Percentiles rank a stretch among this genome's conserved stretches.
Evolutionary conservation across 2,113 vertebrate genomes (phyloP).

Genomic region (Pollimyrus isidori): DNA sequence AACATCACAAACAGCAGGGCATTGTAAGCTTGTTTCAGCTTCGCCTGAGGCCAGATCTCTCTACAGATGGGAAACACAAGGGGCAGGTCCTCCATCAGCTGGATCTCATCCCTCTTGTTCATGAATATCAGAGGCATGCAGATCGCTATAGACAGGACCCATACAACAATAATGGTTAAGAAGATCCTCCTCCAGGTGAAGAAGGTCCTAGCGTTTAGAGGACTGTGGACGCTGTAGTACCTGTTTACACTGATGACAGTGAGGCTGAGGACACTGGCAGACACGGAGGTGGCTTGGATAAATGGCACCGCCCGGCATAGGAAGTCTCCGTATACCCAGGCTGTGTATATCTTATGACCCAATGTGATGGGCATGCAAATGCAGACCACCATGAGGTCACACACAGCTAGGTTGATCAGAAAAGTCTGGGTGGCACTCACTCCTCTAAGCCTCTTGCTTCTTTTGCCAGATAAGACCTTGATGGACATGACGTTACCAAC

Average conservation of each 20-base stretch:
- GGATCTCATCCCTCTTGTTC: constrained; percentile 71
- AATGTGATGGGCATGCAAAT: constrained; percentile 85
- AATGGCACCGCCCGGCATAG: constrained; percentile 79
- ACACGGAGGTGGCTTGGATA: constrained; percentile 79
- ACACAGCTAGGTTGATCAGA: constrained; percentile 79
- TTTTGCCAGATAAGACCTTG: constrained; percentile 69
- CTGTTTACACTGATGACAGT: constrained; percentile 82
- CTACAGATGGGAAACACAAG: constrained; percentile 73
- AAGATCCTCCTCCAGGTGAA: constrained; percentile 74
- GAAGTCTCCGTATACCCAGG: constrained; percentile 84
- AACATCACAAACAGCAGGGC: constrained; percentile 80
- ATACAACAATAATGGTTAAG: constrained; percentile 71
- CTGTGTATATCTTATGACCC: constrained; percentile 78
- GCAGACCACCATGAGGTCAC: constrained; percentile 84
- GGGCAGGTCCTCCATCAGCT: constrained; percentile 55
- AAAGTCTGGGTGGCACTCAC: constrained; percentile 76
- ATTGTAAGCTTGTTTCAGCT: constrained; percentile 80
- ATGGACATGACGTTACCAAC: constrained; percentile 78
- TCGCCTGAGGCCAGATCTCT: constrained; percentile 78
- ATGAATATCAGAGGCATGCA: constrained; percentile 79
- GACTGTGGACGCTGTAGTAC: constrained; percentile 80
- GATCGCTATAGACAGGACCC: constrained; percentile 72
- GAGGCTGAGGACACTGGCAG: constrained; percentile 77
- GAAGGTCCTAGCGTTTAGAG: constrained; percentile 72
- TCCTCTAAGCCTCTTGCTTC: constrained; percentile 55